Evolutionary conservation across 2,888 invertebrate species (phyloP).

Genomic region (Lasius fuliginosus): DNA sequence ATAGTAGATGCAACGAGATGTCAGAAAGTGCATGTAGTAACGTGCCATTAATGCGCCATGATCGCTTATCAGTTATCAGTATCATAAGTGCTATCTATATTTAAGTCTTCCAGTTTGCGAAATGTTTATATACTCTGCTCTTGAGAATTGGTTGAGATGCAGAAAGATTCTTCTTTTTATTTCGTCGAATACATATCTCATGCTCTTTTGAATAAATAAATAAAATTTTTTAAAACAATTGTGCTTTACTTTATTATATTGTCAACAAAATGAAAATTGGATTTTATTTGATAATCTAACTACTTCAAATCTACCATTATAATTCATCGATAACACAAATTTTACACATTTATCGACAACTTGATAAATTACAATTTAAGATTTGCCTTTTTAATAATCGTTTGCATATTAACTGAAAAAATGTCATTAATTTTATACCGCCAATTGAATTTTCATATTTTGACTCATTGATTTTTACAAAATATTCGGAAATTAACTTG

Average conservation of each 20-base stretch:
- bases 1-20: conserved; percentile 34
- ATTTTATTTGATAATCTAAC: too few species aligned
- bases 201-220: background rate
- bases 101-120: conserved; percentile 27
- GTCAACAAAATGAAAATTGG: too few species aligned
- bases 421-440: too few species aligned
- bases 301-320: too few species aligned
- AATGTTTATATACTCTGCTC: conserved; percentile 14
- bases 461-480: background rate
- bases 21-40: conserved; percentile 24
- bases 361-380: too few species aligned
- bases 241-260: background rate
- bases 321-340: too few species aligned
- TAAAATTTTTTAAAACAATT: background rate
- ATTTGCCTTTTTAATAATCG: too few species aligned
- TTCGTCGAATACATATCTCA: background rate
- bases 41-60: conserved; percentile 28
- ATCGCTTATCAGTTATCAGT: conserved; percentile 44
- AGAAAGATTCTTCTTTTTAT: background rate
- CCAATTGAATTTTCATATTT: background rate
- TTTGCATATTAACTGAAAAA: too few species aligned
- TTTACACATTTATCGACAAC: too few species aligned
- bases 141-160: background rate
- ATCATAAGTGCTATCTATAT: conserved; percentile 39
- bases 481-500: background rate